These are phyloP conservation scores for Conopomorpha cramerella DNA, from an alignment of 1,140 invertebrate genomes.

Conservation along the genomic window DNA sequence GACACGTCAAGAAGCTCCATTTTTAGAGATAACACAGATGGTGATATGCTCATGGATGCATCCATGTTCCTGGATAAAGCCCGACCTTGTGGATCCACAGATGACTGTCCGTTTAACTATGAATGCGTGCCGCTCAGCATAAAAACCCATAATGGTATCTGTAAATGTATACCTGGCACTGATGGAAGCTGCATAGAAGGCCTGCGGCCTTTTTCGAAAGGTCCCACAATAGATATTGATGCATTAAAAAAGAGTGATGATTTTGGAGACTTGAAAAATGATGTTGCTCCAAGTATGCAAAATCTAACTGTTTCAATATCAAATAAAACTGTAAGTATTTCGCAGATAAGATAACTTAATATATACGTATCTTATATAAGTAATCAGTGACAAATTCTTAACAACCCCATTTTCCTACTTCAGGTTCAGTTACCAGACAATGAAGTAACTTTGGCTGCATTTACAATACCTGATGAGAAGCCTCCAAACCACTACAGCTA, in stretches of 20 bases:
- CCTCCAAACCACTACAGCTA: constrained; percentile 80
- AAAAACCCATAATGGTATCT: constrained; percentile 67
- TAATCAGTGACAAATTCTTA: no score
- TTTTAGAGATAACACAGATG: constrained; percentile 44
- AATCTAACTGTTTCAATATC: constrained; percentile 78
- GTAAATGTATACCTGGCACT: constrained; percentile 67
- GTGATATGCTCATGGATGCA: constrained; percentile 52
- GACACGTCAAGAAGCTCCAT: constrained; percentile 29
- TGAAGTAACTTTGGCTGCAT: constrained; percentile 78
- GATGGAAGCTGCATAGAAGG: constrained; percentile 32
- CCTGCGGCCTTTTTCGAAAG: constrained; percentile 40
- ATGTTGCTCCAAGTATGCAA: constrained; percentile 58
- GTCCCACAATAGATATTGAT: constrained; percentile 28
- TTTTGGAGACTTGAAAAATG: constrained; percentile 23
- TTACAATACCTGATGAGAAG: constrained; percentile 76
- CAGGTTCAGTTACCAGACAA: constrained; percentile 72
- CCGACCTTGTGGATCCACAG: constrained; percentile 47
- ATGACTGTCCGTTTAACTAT: constrained; percentile 66
- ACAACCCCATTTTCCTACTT: constrained; percentile 10
- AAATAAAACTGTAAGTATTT: constrained; percentile 67
- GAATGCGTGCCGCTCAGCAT: constrained; percentile 64
- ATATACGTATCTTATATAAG: no score
- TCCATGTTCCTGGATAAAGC: constrained; percentile 48
- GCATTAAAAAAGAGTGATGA: constrained; percentile 33
- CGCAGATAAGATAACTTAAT: constrained; percentile 1